Evolutionary conservation across 2,113 vertebrate genomes (phyloP).

Genomic region (Clarias macrocephalus): DNA sequence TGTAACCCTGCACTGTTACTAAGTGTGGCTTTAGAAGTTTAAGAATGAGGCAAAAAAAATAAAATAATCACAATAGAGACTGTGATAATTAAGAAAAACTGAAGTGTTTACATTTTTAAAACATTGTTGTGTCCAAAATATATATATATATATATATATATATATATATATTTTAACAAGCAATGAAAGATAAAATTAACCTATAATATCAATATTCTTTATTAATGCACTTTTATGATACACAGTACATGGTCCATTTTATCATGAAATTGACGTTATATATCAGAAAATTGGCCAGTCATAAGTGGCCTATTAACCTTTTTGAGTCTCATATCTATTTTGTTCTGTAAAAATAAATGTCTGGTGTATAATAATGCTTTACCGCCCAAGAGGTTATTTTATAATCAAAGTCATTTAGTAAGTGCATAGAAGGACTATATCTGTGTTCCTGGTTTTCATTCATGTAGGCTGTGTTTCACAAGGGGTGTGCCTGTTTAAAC

Average conservation of each 20-base stretch:
- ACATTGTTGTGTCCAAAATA: neutral
- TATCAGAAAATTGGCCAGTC: neutral
- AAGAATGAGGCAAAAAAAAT: neutral
- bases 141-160: too few relatives aligned
- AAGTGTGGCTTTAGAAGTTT: neutral
- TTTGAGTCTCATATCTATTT: neutral
- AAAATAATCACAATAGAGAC: neutral
- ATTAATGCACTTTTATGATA: too few relatives aligned
- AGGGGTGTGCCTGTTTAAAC: slow-evolving; percentile 69
- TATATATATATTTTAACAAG: neutral
- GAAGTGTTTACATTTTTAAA: neutral
- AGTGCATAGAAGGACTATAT: neutral
- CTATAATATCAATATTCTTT: neutral
- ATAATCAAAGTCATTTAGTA: slow-evolving; percentile 7
- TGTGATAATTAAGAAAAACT: neutral
- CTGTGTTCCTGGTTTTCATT: slow-evolving; percentile 15
- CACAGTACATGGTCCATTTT: too few relatives aligned
- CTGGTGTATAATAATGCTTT: neutral
- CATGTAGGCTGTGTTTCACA: slow-evolving; percentile 51
- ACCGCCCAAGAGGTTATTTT: neutral
- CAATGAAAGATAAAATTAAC: neutral
- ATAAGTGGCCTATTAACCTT: neutral
- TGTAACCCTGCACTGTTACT: slow-evolving; percentile 14
- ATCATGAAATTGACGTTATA: neutral
- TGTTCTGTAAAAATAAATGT: neutral